phyloP scores from a whole-genome alignment of 2,113 vertebrate genomes.

The Motacilla tschutschensis region DNA sequence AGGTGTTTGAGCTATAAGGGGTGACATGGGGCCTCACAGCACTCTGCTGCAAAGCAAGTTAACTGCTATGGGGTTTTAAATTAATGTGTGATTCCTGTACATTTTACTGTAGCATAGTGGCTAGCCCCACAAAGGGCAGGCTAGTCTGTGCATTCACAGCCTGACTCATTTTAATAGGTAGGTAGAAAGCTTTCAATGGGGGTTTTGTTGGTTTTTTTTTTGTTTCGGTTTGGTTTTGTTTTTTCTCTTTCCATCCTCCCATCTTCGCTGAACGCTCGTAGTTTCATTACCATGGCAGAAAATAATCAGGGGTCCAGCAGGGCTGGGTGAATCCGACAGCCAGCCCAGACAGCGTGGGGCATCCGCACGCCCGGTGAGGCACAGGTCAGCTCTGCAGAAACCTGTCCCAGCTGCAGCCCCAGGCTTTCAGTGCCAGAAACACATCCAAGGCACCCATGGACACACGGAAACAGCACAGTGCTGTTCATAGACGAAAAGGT shows the following conservation, averaged over 20 bases:
- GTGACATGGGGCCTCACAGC: constrained; percentile 48
- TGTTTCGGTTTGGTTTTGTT: background rate
- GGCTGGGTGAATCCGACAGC: constrained; percentile 56
- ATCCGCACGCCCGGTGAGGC: background rate
- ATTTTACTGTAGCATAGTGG: constrained; percentile 76
- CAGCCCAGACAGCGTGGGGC: constrained; percentile 4
- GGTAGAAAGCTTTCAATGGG: constrained; percentile 77
- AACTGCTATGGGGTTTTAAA: constrained; percentile 72
- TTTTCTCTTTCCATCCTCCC: constrained; percentile 34
- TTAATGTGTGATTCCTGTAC: constrained; percentile 75
- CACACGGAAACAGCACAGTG: constrained; percentile 17
- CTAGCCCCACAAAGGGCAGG: constrained; percentile 64
- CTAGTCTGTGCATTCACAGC: constrained; percentile 63
- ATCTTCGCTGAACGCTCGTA: constrained; percentile 51
- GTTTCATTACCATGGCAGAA: constrained; percentile 59
- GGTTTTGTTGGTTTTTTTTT: constrained; percentile 14
- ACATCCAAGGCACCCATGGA: constrained; percentile 25
- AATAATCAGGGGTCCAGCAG: constrained; percentile 73
- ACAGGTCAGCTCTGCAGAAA: constrained; percentile 25
- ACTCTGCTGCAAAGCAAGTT: constrained; percentile 63
- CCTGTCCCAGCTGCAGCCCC: constrained; percentile 39
- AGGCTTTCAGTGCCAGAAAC: constrained; percentile 35
- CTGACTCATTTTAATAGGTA: constrained; percentile 74
- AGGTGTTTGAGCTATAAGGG: constrained; percentile 54
- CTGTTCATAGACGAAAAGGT: constrained; percentile 38